A percentile compares a stretch with the other conserved stretches of the same genome.
These are phyloP conservation scores for Zoanthus sociatus DNA, from an alignment of 92 coral and sea anemone species.

Conservation along the genomic window DNA sequence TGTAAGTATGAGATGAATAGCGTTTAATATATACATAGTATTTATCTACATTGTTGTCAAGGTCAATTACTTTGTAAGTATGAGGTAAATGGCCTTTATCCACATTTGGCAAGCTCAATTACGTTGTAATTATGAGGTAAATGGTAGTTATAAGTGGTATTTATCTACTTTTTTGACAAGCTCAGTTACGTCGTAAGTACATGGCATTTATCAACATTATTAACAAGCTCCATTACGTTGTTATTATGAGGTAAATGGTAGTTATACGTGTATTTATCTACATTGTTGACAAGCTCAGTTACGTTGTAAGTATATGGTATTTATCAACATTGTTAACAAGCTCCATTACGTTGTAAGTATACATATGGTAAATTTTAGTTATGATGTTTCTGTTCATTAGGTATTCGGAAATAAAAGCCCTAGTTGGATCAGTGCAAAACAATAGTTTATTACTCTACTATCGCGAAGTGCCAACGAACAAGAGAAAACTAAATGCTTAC, in stretches of 20 bases:
- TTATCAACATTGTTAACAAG: constrained; percentile 33
- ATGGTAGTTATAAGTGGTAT: no score
- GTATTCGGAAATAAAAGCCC: no score
- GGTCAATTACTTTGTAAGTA: background rate
- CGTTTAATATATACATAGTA: background rate
- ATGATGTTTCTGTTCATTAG: no score
- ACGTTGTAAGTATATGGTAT: constrained; percentile 67
- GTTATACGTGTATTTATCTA: background rate
- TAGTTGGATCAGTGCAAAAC: no score
- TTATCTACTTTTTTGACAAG: constrained; percentile 70
- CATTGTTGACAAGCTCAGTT: constrained; percentile 83
- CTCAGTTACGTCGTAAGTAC: constrained; percentile 82
- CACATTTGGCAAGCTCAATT: background rate
- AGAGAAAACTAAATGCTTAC: no score
- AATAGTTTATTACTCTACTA: no score
- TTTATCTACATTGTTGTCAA: constrained; percentile 34
- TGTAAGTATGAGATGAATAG: constrained; percentile 53
- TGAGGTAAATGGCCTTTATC: no score
- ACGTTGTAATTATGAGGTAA: no score
- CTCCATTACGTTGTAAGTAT: background rate
- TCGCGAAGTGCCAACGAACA: no score
- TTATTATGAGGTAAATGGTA: background rate
- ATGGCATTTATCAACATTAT: constrained; percentile 34
- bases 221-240: no score
- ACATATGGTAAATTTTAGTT: no score